phyloP scores from a whole-genome alignment of 2,797 vertebrate genomes.

The Otus scops region DNA sequence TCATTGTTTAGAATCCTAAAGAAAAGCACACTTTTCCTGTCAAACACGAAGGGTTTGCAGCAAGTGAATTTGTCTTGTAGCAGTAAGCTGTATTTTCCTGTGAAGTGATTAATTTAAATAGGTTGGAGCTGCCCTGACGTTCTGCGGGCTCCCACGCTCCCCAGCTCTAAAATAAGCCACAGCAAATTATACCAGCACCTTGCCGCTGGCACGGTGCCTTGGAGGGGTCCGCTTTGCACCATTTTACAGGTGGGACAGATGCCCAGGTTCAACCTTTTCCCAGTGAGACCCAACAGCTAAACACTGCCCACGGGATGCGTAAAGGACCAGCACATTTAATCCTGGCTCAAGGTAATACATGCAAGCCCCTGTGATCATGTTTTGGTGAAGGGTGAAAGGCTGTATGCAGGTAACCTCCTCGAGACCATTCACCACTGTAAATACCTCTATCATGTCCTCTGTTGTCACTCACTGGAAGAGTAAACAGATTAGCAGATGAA shows the following conservation, averaged over 20 bases:
- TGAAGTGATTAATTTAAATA: slow-evolving; percentile 10
- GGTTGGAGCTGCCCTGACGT: not conserved
- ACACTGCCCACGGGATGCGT: accelerated
- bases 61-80: not conserved
- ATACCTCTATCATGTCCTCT: not conserved
- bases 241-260: not conserved
- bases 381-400: not conserved
- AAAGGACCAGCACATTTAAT: not conserved
- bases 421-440: not conserved
- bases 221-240: not conserved
- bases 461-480: not conserved
- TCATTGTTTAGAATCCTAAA: slow-evolving; percentile 59
- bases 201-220: accelerated
- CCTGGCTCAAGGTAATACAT: not conserved
- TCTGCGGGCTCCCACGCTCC: accelerated
- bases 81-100: not conserved
- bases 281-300: not conserved
- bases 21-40: slow-evolving; percentile 43
- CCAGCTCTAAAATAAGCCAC: not conserved
- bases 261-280: not conserved
- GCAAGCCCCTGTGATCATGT: not conserved
- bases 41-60: not conserved
- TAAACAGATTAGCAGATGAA: not conserved
- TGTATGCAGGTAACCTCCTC: not conserved
- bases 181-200: not conserved